A percentile compares a stretch with the other conserved stretches of the same genome.
These are phyloP conservation scores for Drosophila villosipedis DNA, from an alignment of 2,888 invertebrate genomes.

Conservation along the genomic window DNA sequence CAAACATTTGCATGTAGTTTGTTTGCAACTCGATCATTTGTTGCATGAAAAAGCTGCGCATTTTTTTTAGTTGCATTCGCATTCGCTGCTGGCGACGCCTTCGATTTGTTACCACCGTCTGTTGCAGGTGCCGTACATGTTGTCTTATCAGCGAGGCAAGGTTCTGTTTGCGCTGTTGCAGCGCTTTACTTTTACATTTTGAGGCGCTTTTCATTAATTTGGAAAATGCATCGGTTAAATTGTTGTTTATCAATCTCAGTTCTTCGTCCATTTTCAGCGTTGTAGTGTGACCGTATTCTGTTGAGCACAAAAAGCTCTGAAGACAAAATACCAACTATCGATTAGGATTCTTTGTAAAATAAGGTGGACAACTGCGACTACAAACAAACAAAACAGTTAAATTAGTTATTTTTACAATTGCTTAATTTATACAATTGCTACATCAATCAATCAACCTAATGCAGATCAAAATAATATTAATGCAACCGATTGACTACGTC, in stretches of 20 bases:
- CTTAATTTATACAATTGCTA: neutral
- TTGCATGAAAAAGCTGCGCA: conserved; percentile 79
- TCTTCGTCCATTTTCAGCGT: conserved; percentile 51
- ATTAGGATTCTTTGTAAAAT: neutral
- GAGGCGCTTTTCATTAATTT: conserved; percentile 27
- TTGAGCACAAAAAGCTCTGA: neutral
- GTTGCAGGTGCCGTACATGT: conserved; percentile 78
- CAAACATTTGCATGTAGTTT: conserved; percentile 74
- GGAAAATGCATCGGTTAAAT: conserved; percentile 43
- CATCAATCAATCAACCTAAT: neutral
- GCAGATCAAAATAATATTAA: neutral
- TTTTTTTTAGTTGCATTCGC: conserved; percentile 61
- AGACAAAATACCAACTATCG: neutral
- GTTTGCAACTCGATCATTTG: conserved; percentile 80
- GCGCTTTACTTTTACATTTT: neutral
- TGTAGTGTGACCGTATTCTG: conserved; percentile 5
- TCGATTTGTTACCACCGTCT: conserved; percentile 75
- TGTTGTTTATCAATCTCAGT: conserved; percentile 44
- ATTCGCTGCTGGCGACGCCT: conserved; percentile 73
- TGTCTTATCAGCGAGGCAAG: conserved; percentile 62
- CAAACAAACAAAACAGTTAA: neutral
- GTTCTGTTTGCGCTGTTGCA: conserved; percentile 41
- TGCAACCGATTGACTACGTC: neutral
- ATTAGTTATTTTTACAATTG: neutral
- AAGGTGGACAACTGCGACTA: neutral